Percentiles rank a stretch among this genome's conserved stretches.
These are phyloP conservation scores for Scaptomyza hsui DNA, from an alignment of 1,140 invertebrate species.

Conservation along the genomic window DNA sequence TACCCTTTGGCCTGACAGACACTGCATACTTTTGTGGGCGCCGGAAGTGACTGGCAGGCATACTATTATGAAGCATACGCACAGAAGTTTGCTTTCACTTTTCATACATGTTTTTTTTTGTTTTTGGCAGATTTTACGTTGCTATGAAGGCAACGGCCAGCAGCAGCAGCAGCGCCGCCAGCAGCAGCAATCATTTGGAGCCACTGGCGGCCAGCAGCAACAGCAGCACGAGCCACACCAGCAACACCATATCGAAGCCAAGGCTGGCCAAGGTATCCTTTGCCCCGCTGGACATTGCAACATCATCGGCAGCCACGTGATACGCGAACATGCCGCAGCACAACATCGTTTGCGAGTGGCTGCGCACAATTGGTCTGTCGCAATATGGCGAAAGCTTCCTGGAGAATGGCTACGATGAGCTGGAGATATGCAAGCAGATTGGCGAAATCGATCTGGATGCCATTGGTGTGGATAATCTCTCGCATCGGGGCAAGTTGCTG, in stretches of 20 bases:
- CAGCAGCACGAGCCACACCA: slow-evolving; percentile 22
- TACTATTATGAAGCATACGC: slow-evolving; percentile 59
- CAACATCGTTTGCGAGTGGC: slow-evolving; percentile 95
- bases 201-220: slow-evolving; percentile 49
- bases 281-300: slow-evolving; percentile 72
- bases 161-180: slow-evolving; percentile 76
- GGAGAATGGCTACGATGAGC: slow-evolving; percentile 97
- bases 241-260: slow-evolving; percentile 40
- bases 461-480: slow-evolving; percentile 94
- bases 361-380: slow-evolving; percentile 93
- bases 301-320: slow-evolving; percentile 71
- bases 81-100: slow-evolving; percentile 28
- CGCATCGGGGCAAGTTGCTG: slow-evolving; percentile 91
- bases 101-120: not conserved
- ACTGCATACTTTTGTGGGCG: slow-evolving; percentile 44
- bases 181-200: slow-evolving; percentile 71
- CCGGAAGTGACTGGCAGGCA: slow-evolving; percentile 48
- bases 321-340: slow-evolving; percentile 83
- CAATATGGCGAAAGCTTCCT: slow-evolving; percentile 97
- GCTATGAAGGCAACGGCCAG: slow-evolving; percentile 83
- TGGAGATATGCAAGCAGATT: slow-evolving; percentile 98
- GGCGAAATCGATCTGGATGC: slow-evolving; percentile 97
- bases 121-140: slow-evolving; percentile 31
- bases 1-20: not conserved
- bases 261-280: slow-evolving; percentile 75